Evolutionary conservation across 2,797 vertebrate genomes (phyloP).

Genomic region (Todus mexicanus): DNA sequence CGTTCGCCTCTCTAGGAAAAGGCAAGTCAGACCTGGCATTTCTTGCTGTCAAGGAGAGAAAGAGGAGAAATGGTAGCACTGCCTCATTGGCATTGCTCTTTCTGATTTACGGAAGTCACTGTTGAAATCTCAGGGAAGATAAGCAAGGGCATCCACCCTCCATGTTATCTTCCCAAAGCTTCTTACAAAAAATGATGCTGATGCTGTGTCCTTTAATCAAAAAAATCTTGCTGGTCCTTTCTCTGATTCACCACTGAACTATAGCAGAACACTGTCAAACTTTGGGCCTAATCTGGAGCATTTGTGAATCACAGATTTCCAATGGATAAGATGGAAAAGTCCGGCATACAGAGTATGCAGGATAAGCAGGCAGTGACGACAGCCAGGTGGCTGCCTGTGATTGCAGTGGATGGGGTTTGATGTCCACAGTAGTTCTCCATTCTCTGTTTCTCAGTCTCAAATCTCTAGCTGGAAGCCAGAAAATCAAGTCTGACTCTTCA

Average conservation of each 20-base stretch:
- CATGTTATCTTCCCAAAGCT: neutral
- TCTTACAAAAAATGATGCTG: neutral
- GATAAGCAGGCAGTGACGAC: neutral
- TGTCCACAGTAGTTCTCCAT: neutral
- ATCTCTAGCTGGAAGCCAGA: neutral
- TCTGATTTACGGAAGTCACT: neutral
- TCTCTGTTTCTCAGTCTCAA: neutral
- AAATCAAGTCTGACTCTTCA: neutral
- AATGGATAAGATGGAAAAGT: neutral
- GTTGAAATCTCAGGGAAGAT: neutral
- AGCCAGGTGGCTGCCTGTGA: neutral
- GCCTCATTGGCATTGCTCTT: neutral
- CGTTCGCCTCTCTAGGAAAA: neutral
- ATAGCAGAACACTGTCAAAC: neutral
- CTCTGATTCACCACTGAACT: neutral
- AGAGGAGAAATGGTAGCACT: neutral
- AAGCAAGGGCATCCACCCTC: neutral
- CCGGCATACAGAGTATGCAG: rapidly evolving
- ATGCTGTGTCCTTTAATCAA: neutral
- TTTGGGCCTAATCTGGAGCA: neutral
- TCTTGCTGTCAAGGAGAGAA: neutral
- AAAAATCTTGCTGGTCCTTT: neutral
- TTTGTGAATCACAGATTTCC: neutral
- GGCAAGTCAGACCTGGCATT: neutral
- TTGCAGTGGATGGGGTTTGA: neutral